Evolutionary conservation across 2,113 vertebrate species (phyloP), one percentile per base, ranked within the genome.

Genomic region (Notothenia rossii): DNA sequence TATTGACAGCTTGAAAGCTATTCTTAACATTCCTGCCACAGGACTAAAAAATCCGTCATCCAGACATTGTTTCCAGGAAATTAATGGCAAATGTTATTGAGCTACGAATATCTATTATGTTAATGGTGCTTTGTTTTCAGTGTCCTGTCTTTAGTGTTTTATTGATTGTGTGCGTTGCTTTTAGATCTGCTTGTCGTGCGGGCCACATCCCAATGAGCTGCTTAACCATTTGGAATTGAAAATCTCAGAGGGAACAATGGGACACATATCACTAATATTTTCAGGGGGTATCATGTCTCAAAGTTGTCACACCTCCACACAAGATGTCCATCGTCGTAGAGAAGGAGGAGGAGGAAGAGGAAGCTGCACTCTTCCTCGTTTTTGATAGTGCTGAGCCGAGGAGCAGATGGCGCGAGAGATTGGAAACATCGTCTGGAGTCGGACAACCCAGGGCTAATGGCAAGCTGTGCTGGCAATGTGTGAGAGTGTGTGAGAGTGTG

Each of bases 371-470:
- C 84, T 88, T 89, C 82, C 82, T 88, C 84, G 73, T 72, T 63
- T 88, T 45, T 40, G 65, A 46, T 72, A 63, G 84, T 61, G 56
- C 65, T n/a, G 75, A 89, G 88, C 81, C 71, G 85, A 85, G 72
- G 87, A 93, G 89, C 92, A 92, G 92, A 91, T 93, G 90, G 92
- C 79, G 89, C 50, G 75, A 86, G 89, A 90, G 89, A 90, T 92
- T 93, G 86, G 88, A 85, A 91, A 85, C 88, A 73, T 88, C 80
- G 82, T 90, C 91, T 90, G 86, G 83, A 91, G 85, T 88, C 64
- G 79, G 77, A 90, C 88, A 86, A 84, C 88, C 80, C 79, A 36
- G 82, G 76, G 86, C 88, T 92, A 84, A 89, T 90, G 89, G 89
- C 89, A 90, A 90, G 85, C 89, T 93, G 90, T 92, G 86, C 83